Evolutionary conservation across 2,888 invertebrate species (phyloP), one percentile per base, ranked within the genome.

Genomic region (Gandaritis pyraliata): DNA sequence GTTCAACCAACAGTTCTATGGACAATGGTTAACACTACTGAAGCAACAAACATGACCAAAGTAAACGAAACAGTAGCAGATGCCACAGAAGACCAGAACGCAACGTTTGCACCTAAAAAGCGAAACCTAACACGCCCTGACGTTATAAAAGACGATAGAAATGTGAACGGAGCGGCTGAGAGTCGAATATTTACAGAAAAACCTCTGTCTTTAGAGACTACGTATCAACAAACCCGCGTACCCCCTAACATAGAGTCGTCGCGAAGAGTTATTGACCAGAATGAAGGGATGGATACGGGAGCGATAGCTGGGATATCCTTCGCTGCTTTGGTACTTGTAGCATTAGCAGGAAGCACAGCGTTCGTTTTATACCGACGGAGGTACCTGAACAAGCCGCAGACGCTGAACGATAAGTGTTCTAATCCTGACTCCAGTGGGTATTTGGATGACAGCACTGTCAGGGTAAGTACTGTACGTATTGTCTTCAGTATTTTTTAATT

Each of bases 371-470:
- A 96, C 80, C 93, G 95, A 50, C 91, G 96, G 65, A 93, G 95
- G 75, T 96, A 95, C 79, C 90, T 96, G 69, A 97, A 97, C 81
- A 95, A 96, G 78, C 97, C 97, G 10, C 97, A 97, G 88, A 96
- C 96, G 62, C 90, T 97, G 69, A 96, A 95, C 75, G 96, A 96
- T 81, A 95, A 95, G 74, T 95, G 95, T 81, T 97, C 96, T 75
- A 97, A 97, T 84, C 96, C 96, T 8, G 97, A 97, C 81, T 97
- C 96, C 60, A 96, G 96, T 80, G 96, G 96, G 73, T 97, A 97
- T 80, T 95, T 97, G 70, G 97, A 97, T 83, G 97, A 97, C 85
- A 96, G 96, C 84, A 96, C 96, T 78, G 95, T 96, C 83, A 94
- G 96, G 90, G 96, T 96, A 93, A 93, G 94, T 91, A 78, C 69